These are phyloP conservation scores for Sylvilagus bachmani DNA, from an alignment of 2,113 vertebrate species.

Conservation along the genomic window DNA sequence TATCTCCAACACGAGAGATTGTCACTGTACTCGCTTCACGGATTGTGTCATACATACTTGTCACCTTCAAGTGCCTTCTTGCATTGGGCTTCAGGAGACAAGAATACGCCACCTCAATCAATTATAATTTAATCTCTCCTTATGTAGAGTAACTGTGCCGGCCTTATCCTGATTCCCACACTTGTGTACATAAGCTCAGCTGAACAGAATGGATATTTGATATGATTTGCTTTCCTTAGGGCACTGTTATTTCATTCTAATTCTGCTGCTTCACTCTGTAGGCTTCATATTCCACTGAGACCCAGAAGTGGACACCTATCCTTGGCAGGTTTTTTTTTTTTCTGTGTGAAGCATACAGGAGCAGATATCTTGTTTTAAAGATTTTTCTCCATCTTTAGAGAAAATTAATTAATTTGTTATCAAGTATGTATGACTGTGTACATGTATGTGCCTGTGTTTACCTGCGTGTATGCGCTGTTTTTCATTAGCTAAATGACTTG, in stretches of 20 bases:
- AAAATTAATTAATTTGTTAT: background rate
- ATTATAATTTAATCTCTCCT: background rate
- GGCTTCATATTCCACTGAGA: background rate
- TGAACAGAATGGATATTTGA: background rate
- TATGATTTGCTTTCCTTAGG: background rate
- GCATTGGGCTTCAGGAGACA: too few species aligned
- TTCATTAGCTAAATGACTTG: background rate
- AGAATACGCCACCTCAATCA: background rate
- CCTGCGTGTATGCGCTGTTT: background rate
- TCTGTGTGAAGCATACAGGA: too few species aligned
- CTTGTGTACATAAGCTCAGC: background rate
- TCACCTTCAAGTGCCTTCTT: background rate
- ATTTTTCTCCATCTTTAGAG: background rate
- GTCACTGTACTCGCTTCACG: background rate
- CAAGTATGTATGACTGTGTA: background rate
- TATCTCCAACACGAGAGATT: background rate
- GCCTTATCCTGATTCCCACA: background rate
- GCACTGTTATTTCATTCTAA: background rate
- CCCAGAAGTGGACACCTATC: background rate
- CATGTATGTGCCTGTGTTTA: background rate
- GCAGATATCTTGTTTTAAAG: background rate
- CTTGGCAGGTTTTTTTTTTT: background rate
- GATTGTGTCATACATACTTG: background rate
- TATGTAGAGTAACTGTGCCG: background rate
- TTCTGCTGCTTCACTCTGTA: background rate